A percentile compares a stretch with the other conserved stretches of the same genome.
phyloP scores from a whole-genome alignment of 2,113 vertebrate genomes.

The Macaca mulatta region DNA sequence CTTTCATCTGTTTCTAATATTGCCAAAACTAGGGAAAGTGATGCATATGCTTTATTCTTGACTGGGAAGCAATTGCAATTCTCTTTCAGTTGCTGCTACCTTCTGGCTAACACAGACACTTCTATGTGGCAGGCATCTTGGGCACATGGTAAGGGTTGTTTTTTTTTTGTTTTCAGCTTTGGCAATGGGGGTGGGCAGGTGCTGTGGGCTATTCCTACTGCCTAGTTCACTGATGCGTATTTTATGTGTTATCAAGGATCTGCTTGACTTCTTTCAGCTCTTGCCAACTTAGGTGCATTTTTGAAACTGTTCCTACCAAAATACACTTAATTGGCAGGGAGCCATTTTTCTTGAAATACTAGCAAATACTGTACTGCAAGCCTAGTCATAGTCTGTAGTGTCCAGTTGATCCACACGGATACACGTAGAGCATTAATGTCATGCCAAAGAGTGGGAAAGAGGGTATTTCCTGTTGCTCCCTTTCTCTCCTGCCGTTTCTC shows the following conservation, averaged over 20 bases:
- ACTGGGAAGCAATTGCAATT: not conserved
- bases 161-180: not conserved
- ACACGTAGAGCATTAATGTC: not conserved
- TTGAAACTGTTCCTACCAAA: not conserved
- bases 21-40: not conserved
- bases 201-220: not conserved
- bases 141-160: not conserved
- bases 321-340: not conserved
- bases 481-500: not conserved
- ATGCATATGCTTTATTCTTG: not conserved
- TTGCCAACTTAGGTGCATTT: not conserved
- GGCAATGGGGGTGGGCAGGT: accelerated
- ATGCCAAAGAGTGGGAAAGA: not conserved
- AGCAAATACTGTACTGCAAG: not conserved
- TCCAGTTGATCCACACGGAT: not conserved
- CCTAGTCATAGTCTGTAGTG: not conserved
- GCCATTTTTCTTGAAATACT: not conserved
- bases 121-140: not conserved
- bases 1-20: not conserved
- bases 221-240: not conserved
- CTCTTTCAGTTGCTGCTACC: not conserved
- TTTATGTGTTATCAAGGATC: not conserved
- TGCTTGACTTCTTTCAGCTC: not conserved
- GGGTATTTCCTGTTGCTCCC: not conserved
- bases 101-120: not conserved